phyloP scores from a whole-genome alignment of 2,888 invertebrate genomes.

The Seladonia tumulorum region DNA sequence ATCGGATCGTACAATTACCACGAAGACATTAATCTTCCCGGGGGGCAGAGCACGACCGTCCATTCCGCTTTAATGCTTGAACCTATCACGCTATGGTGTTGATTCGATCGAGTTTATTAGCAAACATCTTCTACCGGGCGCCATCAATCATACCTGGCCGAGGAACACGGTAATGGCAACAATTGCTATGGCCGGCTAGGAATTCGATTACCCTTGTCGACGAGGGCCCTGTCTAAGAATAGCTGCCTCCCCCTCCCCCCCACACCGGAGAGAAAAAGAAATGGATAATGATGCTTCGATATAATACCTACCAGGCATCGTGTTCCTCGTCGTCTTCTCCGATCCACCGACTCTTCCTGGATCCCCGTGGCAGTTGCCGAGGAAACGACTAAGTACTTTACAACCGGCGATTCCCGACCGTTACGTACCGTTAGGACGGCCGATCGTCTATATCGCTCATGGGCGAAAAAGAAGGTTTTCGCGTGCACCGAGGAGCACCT shows the following conservation, averaged over 20 bases:
- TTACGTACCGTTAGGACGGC: constrained; percentile 75
- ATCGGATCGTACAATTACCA: background rate
- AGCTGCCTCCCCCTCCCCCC: constrained; percentile 7
- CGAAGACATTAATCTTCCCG: constrained; percentile 12
- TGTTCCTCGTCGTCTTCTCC: constrained; percentile 3
- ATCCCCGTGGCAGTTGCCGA: constrained; percentile 57
- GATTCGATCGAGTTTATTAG: constrained; percentile 19
- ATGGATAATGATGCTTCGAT: constrained; percentile 33
- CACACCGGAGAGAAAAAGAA: background rate
- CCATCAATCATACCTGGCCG: background rate
- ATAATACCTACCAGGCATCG: constrained; percentile 29
- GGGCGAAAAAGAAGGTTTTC: constrained; percentile 48
- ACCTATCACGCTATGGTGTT: constrained; percentile 9
- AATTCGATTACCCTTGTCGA: background rate
- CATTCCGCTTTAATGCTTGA: background rate
- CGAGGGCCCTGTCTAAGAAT: constrained; percentile 17
- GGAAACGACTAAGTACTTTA: constrained; percentile 55
- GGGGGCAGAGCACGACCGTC: background rate
- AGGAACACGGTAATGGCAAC: constrained; percentile 4
- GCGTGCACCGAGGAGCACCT: constrained; percentile 25
- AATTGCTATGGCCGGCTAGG: constrained; percentile 22
- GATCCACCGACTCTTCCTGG: constrained; percentile 56
- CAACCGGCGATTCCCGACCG: constrained; percentile 74
- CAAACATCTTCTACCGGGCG: background rate
- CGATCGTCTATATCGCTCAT: constrained; percentile 57